phyloP scores from a whole-genome alignment of 2,888 invertebrate genomes.

The Nomada lathburiana region DNA sequence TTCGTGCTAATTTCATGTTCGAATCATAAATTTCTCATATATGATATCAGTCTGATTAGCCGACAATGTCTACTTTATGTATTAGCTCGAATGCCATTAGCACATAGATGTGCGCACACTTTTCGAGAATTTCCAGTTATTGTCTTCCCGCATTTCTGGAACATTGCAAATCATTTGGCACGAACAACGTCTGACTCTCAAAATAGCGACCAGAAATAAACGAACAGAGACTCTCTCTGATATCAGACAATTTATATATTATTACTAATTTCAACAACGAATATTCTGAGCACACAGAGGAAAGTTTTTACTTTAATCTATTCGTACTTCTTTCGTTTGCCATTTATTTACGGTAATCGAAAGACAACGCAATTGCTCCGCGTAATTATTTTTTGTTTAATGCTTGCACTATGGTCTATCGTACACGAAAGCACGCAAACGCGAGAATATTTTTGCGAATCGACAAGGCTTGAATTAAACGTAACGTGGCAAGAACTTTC shows the following conservation, averaged over 20 bases:
- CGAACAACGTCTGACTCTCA: neutral
- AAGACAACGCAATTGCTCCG: too few relatives aligned
- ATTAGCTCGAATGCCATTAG: neutral
- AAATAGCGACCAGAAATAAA: conserved; percentile 6
- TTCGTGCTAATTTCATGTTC: neutral
- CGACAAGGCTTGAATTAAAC: neutral
- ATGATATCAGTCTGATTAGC: neutral
- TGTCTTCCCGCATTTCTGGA: neutral
- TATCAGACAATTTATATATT: conserved; percentile 13
- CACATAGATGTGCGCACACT: neutral
- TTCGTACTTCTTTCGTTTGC: too few relatives aligned
- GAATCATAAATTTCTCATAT: conserved; percentile 3
- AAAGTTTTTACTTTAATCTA: too few relatives aligned
- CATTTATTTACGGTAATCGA: too few relatives aligned
- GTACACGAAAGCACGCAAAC: neutral
- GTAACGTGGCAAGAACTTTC: neutral
- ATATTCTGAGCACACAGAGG: neutral
- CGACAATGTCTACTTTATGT: neutral
- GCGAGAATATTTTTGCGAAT: neutral
- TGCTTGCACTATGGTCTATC: too few relatives aligned
- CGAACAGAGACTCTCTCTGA: conserved; percentile 15
- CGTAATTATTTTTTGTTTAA: too few relatives aligned
- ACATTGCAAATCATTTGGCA: neutral
- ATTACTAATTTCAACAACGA: neutral
- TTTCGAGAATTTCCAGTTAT: conserved; percentile 12